Evolutionary conservation across 2,113 vertebrate genomes (phyloP), one percentile per base, ranked within the genome.

Genomic region (Entomyzon cyanotis): DNA sequence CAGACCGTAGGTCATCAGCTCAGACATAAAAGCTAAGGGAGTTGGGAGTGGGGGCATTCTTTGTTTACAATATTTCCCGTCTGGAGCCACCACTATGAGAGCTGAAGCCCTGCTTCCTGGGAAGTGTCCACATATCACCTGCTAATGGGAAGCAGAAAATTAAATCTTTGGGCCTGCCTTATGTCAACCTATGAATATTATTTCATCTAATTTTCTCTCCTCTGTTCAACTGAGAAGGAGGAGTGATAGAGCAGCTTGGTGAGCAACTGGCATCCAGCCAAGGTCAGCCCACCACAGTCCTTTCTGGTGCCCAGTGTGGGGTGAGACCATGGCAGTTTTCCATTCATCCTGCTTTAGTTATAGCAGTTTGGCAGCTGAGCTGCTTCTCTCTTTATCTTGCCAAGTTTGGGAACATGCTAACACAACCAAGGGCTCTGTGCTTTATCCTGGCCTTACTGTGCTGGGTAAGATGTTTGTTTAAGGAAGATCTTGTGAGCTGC

Each of bases 401-500:
- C 64, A 53, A 7, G 15, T 53, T 62, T 63, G 47, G 41, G 74
- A n/a, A 10, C 4, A 3, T 6, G 15, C n/a, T 20, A 13, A 55
- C 49, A n/a, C 19, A 70, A 3, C 17, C 39, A 20, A 9, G 2
- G 19, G 15, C 74, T 53, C 47, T 24, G 28, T 24, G 56, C 30
- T n/a, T 39, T 30, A 16, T 20, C 56, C 56, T n/a, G 41, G 56
- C 47, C 33, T 33, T 9, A 19, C 33, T 30, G 13, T 21, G 30
- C 85, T 30, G 21, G 30, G 47, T 28, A 47, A 62, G n/a, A 9
- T 0, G 0, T 14, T 30, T 10, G 5, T 55, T 21, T 10, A 31
- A 49, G 24, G 20, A 35, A 63, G 16, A 47, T 5, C 16, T 14
- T 55, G 21, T 41, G 20, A 25, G 10, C 7, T 47, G 9, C 30